Percentiles rank a stretch among this genome's conserved stretches.
phyloP scores from a whole-genome alignment of 2,113 vertebrate genomes.

The Takifugu flavidus region DNA sequence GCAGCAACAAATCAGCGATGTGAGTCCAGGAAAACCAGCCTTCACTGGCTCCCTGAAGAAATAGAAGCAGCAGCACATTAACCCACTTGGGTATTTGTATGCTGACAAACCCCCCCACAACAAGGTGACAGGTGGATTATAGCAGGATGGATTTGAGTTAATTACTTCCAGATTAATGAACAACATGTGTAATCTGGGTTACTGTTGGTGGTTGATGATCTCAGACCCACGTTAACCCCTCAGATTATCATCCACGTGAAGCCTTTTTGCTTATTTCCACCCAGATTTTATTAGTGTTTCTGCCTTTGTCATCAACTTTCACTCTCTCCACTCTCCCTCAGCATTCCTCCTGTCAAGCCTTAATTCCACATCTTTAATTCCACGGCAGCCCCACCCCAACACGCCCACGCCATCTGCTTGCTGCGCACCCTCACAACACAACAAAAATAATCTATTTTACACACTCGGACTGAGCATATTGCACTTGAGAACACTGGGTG shows the following conservation, averaged over 20 bases:
- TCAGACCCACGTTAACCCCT: conserved; percentile 5
- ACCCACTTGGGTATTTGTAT: background rate
- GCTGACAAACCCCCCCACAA: conserved; percentile 9
- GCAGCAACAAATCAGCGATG: conserved; percentile 97
- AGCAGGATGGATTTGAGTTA: background rate
- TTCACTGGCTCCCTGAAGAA: too few relatives aligned
- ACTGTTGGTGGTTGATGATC: too few relatives aligned
- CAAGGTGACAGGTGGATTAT: background rate
- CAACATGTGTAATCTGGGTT: conserved; percentile 9
- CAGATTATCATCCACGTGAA: conserved; percentile 7
- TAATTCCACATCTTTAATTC: too few relatives aligned
- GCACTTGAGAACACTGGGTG: conserved; percentile 49
- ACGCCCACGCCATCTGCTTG: conserved; percentile 35
- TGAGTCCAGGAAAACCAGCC: conserved; percentile 59
- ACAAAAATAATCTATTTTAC: conserved; percentile 50
- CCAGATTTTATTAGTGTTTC: background rate
- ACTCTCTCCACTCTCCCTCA: background rate
- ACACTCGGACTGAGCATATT: conserved; percentile 54
- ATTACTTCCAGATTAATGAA: conserved; percentile 26
- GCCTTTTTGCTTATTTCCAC: background rate
- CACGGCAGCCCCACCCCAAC: conserved; percentile 22
- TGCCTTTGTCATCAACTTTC: background rate
- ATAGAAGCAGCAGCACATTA: too few relatives aligned
- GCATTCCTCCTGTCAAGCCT: too few relatives aligned
- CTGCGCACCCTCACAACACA: conserved; percentile 35